A percentile compares a stretch with the other conserved stretches of the same genome.
These are phyloP conservation scores for Chlamydotis undulata DNA, from an alignment of 2,113 vertebrate genomes.

Conservation along the genomic window DNA sequence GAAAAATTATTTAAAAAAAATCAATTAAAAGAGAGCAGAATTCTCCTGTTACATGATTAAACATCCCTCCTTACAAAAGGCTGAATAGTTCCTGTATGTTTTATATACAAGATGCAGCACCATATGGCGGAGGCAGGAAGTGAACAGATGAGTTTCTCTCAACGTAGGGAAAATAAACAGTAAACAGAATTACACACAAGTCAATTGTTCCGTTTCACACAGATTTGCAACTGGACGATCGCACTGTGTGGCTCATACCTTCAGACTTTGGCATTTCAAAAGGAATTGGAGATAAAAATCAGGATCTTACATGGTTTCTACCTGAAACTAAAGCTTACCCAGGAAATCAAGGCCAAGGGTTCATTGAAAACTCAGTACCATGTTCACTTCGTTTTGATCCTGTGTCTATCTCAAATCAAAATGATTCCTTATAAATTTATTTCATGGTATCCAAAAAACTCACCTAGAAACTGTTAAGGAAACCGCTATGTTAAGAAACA, in stretches of 20 bases:
- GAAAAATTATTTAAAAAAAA: neutral
- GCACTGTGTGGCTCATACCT: neutral
- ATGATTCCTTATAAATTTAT: neutral
- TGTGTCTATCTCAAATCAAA: neutral
- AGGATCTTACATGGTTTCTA: neutral
- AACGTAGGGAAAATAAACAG: neutral
- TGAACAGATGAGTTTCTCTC: neutral
- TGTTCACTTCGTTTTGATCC: neutral
- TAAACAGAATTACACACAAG: neutral
- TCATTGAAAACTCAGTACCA: neutral
- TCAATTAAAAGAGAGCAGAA: neutral
- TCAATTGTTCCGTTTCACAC: neutral
- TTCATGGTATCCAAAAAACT: neutral
- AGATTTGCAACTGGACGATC: neutral
- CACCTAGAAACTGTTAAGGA: neutral
- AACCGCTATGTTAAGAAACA: neutral
- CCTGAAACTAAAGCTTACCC: neutral
- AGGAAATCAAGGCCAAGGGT: neutral
- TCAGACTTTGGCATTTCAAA: neutral
- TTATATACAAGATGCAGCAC: neutral
- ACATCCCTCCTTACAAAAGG: neutral
- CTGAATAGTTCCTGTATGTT: neutral
- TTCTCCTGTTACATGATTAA: neutral
- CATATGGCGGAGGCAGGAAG: neutral
- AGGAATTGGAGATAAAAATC: neutral